phyloP scores from a whole-genome alignment of 2,888 invertebrate species.

The Stenotaenia linearis region DNA sequence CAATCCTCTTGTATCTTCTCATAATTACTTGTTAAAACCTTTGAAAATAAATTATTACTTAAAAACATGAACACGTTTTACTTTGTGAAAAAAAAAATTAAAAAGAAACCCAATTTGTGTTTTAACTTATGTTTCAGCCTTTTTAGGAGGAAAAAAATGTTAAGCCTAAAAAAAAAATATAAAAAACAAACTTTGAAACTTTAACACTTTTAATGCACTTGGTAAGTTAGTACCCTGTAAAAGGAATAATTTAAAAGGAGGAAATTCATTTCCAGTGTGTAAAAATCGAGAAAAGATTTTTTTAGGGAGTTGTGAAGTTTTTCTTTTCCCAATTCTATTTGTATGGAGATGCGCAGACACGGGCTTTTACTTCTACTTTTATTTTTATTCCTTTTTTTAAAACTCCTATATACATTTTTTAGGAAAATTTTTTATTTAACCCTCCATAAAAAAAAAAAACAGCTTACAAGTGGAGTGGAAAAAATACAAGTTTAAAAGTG shows the following conservation, averaged over 20 bases:
- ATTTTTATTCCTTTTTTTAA: neutral
- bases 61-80: neutral
- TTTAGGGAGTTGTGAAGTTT: too few relatives aligned
- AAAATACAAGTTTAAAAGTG: constrained; percentile 26
- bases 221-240: neutral
- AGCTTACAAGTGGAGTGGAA: neutral
- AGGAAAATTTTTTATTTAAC: neutral
- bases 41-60: neutral
- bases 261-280: neutral
- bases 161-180: neutral
- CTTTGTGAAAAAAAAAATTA: neutral
- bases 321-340: neutral
- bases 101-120: neutral
- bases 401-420: too few relatives aligned
- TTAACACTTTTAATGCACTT: neutral
- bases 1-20: constrained; percentile 1
- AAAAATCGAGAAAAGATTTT: neutral
- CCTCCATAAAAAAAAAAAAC: neutral
- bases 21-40: neutral
- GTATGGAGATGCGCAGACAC: constrained; percentile 2
- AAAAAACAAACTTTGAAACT: neutral
- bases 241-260: neutral
- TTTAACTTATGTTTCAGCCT: neutral
- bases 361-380: neutral
- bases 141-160: neutral